These are phyloP conservation scores for Lepidurus packardi DNA, from an alignment of 1,140 invertebrate species.

Conservation along the genomic window DNA sequence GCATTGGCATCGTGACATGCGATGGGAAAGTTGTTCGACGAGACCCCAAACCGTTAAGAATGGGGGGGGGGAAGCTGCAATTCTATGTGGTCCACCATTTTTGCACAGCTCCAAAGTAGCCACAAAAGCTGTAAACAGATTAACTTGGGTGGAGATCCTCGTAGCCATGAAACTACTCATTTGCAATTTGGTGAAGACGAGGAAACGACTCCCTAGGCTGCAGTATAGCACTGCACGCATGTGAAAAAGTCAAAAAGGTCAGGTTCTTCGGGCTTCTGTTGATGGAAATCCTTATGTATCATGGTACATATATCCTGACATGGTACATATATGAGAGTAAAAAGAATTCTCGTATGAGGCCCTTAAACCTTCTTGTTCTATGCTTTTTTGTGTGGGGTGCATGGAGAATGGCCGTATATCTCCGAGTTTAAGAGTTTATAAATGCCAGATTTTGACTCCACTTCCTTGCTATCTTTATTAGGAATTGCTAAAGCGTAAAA, in stretches of 20 bases:
- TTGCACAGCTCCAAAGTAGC: not conserved
- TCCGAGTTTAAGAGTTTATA: not conserved
- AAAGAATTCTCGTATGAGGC: too few relatives aligned
- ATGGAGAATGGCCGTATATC: not conserved
- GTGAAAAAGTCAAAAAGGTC: not conserved
- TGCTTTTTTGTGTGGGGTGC: not conserved
- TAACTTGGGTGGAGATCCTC: constrained; percentile 5
- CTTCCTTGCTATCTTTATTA: not conserved
- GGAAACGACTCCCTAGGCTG: not conserved
- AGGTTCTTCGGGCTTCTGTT: not conserved
- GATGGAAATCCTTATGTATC: not conserved
- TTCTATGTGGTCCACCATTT: not conserved
- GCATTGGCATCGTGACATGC: not conserved
- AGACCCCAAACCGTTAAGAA: not conserved
- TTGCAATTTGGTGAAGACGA: not conserved
- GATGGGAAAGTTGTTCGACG: constrained; percentile 5
- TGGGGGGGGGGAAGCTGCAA: not conserved
- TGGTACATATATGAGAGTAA: too few relatives aligned
- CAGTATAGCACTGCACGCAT: not conserved
- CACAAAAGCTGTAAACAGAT: constrained; percentile 9
- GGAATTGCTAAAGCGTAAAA: not conserved
- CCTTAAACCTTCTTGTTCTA: not conserved
- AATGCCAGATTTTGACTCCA: not conserved
- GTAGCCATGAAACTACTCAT: constrained; percentile 12
- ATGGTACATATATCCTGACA: too few relatives aligned